Base-by-base conservation (phyloP, 1,140 invertebrate species). In the Ditylenchus dipsaci region DNA sequence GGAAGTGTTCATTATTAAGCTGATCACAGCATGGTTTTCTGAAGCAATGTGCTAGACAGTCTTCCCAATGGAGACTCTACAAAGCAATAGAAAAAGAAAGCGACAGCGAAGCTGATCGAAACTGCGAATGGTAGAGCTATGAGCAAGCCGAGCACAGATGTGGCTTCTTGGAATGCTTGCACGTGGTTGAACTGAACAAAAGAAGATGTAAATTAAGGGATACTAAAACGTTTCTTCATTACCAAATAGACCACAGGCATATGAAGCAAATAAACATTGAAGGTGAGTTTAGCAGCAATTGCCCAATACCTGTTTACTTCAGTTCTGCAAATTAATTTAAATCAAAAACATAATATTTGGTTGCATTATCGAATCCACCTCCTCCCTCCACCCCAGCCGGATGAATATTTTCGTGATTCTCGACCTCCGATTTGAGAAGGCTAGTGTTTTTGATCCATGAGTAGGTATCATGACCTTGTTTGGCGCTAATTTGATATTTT, bases 221-320 rank as follows among this genome's bases (percentile, higher is more conserved):
- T 53, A 7, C 8, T 53, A 7, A 53, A 21, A 21, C 15, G 49
- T 8, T 5, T 21, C 8, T 53, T 53, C 38, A n/a, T 30, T 43
- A 61, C 38, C 59, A 43, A 45, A 61, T 80, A 79, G 42, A 81
- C 73, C 9, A 78, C 63, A 23, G 80, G 80, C 79, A 81, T 81
- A 33, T 81, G 79, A 19, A 78, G 58, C 23, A 81, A 74, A 59
- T 80, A 82, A 19, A 71, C 80, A 59, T 69, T 71, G 72, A 78
- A 81, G 38, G 79, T 80, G 49, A 80, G 78, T 62, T 71, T 67
- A 27, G 79, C 79, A 5, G 80, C 57, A 5, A 80, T 60, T 1
- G 74, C 45, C 73, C 78, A 80, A 49, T 77, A 23, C 11, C 47
- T 9, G n/a, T 30, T 56, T 43, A 77, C 57, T 29, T 58, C 38